A percentile compares a stretch with the other conserved stretches of the same genome.
Evolutionary conservation across 1,140 invertebrate species (phyloP).

Genomic region (Papilio xuthus): DNA sequence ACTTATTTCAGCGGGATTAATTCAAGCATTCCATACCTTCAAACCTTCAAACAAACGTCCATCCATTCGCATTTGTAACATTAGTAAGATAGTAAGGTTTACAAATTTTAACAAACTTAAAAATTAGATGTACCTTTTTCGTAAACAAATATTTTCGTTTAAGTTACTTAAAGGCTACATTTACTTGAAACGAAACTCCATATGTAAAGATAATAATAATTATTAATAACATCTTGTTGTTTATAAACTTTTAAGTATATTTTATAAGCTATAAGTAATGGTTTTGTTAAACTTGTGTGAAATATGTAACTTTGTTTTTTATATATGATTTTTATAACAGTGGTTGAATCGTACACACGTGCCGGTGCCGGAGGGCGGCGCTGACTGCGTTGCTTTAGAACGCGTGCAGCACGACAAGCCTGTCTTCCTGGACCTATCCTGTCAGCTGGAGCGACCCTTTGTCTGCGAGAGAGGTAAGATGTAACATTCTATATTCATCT

Average conservation of each 20-base stretch:
- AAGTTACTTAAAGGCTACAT: no score
- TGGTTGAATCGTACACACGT: constrained; percentile 73
- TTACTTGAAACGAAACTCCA: no score
- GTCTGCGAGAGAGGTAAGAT: constrained; percentile 68
- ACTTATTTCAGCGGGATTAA: no score
- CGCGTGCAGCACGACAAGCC: constrained; percentile 70
- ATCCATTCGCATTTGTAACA: no score
- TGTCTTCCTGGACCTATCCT: constrained; percentile 73
- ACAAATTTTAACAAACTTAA: no score
- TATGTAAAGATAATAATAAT: no score
- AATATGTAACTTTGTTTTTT: background rate
- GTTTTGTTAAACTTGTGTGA: background rate
- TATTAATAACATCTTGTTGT: background rate
- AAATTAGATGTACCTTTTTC: no score
- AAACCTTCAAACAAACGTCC: no score
- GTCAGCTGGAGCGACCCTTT: constrained; percentile 64
- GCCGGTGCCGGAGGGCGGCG: constrained; percentile 66
- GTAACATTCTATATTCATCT: background rate
- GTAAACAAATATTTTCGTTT: no score
- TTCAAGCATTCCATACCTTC: no score
- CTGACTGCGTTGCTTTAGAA: constrained; percentile 74
- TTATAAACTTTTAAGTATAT: background rate
- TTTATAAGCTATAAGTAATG: background rate
- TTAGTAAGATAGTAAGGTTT: no score
- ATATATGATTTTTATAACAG: constrained; percentile 43